Conservation (phyloP, 1,140 invertebrate genomes). For the Goniozus legneri region DNA sequence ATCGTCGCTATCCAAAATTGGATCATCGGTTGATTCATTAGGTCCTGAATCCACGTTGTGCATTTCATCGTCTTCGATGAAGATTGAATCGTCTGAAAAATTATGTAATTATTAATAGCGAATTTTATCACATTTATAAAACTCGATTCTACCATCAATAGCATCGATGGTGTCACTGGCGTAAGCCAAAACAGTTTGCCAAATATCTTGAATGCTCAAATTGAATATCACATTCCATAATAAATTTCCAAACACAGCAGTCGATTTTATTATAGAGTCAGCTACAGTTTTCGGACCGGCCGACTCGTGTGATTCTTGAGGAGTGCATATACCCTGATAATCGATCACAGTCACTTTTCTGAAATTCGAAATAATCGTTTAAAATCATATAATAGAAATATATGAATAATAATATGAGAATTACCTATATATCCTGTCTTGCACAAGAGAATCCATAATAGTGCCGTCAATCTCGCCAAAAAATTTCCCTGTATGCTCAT, state of each 20-base stretch:
- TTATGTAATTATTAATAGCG: slow-evolving; percentile 4
- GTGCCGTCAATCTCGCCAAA: slow-evolving; percentile 94
- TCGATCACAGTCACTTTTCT: slow-evolving; percentile 79
- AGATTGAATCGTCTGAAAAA: slow-evolving; percentile 10
- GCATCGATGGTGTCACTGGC: slow-evolving; percentile 41
- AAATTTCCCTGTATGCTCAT: slow-evolving; percentile 80
- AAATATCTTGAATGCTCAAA: slow-evolving; percentile 44
- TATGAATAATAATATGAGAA: background rate
- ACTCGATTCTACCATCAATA: slow-evolving; percentile 36
- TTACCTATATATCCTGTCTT: slow-evolving; percentile 79
- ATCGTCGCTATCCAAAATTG: slow-evolving; percentile 27
- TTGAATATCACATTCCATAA: slow-evolving; percentile 44
- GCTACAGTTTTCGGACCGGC: slow-evolving; percentile 55
- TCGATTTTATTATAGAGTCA: slow-evolving; percentile 33
- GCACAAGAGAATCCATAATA: slow-evolving; percentile 89
- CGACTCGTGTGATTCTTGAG: slow-evolving; percentile 69
- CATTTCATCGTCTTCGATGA: slow-evolving; percentile 6
- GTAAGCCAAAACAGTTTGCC: slow-evolving; percentile 41
- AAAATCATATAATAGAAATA: background rate
- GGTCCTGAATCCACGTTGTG: slow-evolving; percentile 5
- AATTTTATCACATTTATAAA: slow-evolving; percentile 11
- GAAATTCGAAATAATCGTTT: no score
- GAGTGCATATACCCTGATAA: slow-evolving; percentile 83
- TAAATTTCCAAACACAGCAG: slow-evolving; percentile 31
- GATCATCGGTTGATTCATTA: slow-evolving; percentile 36